Conservation (phyloP, 1,140 invertebrate genomes). For the Muscidifurax raptorellus region DNA sequence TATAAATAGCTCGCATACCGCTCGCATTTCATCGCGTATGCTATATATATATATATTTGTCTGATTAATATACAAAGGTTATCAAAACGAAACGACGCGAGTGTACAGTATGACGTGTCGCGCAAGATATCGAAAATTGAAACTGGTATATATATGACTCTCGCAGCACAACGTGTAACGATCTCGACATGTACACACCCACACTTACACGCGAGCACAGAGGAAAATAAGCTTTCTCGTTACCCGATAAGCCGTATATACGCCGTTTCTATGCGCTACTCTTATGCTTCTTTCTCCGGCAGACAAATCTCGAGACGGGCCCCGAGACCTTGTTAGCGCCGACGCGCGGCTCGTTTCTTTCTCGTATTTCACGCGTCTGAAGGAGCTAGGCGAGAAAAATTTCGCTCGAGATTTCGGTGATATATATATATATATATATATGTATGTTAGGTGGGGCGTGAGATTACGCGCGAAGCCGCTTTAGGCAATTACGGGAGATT, state of each 20-base stretch:
- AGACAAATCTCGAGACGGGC: not conserved
- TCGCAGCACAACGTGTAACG: not conserved
- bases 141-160: not conserved
- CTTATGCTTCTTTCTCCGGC: not conserved
- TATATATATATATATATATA: not conserved
- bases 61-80: slow-evolving; percentile 23
- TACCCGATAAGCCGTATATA: not conserved
- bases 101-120: too few relatives aligned
- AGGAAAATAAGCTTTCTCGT: slow-evolving; percentile 37
- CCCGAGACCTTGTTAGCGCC: not conserved
- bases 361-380: not conserved
- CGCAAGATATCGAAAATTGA: not conserved
- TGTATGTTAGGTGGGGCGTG: not conserved
- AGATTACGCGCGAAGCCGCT: not conserved
- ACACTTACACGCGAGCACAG: not conserved
- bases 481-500: not conserved
- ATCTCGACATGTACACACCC: not conserved
- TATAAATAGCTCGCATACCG: not conserved
- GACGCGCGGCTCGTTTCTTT: not conserved
- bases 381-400: not conserved
- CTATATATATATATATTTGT: too few relatives aligned
- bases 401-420: not conserved
- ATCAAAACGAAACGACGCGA: not conserved
- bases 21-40: not conserved
- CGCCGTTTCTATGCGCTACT: not conserved